These are phyloP conservation scores for Drosophila formosana DNA, from an alignment of 2,888 invertebrate species.

Conservation along the genomic window DNA sequence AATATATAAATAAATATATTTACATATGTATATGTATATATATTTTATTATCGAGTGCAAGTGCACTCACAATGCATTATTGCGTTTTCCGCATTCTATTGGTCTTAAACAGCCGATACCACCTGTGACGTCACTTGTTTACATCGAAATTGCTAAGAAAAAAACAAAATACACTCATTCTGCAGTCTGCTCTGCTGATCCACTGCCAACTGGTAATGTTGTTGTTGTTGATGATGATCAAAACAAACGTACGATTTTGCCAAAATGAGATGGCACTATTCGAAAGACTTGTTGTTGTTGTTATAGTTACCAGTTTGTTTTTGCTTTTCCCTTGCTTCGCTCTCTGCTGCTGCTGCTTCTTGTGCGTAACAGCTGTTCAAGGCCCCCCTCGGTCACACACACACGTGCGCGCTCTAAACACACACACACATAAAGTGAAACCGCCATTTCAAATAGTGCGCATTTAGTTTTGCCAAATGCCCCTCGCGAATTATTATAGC, in stretches of 20 bases:
- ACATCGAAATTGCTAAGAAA: conserved; percentile 36
- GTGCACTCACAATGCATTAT: conserved; percentile 31
- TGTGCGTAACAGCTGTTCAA: conserved; percentile 68
- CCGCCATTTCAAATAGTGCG: conserved; percentile 56
- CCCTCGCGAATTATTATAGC: conserved; percentile 42
- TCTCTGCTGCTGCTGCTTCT: conserved; percentile 13
- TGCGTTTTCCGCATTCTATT: conserved; percentile 61
- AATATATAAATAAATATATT: conserved; percentile 9
- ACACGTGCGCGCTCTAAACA: conserved; percentile 7
- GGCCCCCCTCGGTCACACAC: conserved; percentile 42
- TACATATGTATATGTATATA: conserved; percentile 15
- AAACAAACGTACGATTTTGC: conserved; percentile 84
- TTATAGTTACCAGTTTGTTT: conserved; percentile 22
- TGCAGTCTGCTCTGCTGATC: conserved; percentile 12
- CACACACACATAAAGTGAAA: conserved; percentile 25
- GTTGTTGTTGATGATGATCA: conserved; percentile 52
- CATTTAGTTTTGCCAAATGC: conserved; percentile 47
- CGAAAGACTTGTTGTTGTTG: conserved; percentile 42
- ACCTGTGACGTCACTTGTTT: conserved; percentile 74
- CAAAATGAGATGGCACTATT: conserved; percentile 74
- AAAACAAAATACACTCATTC: conserved; percentile 37
- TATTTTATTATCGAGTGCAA: conserved; percentile 23
- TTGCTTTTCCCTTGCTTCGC: conserved; percentile 17
- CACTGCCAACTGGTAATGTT: conserved; percentile 37
- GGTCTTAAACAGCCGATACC: conserved; percentile 37